A percentile compares a stretch with the other conserved stretches of the same genome.
Conservation (phyloP, 64 coral and sea anemone genomes). For the Cladopsammia gracilis region DNA sequence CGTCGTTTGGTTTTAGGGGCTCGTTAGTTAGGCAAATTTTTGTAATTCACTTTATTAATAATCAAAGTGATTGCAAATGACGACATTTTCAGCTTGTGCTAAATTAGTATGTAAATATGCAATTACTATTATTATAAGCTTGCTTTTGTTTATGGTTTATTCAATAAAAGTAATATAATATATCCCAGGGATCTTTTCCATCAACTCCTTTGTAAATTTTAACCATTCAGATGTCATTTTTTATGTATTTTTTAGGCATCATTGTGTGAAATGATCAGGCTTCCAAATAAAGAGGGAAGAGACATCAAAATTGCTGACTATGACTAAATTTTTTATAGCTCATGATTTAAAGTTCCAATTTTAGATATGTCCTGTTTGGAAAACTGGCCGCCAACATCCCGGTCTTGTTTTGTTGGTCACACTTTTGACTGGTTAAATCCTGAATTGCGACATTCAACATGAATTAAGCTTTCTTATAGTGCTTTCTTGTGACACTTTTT, state of each 20-base stretch:
- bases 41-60: constrained; percentile 19
- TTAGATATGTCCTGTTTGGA: too few relatives aligned
- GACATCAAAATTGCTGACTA: background rate
- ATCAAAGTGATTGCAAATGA: constrained; percentile 7
- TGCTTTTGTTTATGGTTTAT: constrained; percentile 36
- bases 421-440: too few relatives aligned
- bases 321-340: background rate
- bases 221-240: background rate
- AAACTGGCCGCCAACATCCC: too few relatives aligned
- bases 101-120: constrained; percentile 39
- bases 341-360: too few relatives aligned
- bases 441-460: too few relatives aligned
- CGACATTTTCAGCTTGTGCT: constrained; percentile 26
- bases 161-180: constrained; percentile 17
- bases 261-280: background rate
- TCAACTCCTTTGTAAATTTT: background rate
- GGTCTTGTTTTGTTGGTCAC: too few relatives aligned
- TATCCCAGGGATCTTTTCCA: background rate
- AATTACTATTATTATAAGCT: constrained; percentile 19
- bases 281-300: background rate
- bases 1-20: background rate
- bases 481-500: too few relatives aligned
- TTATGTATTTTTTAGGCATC: background rate
- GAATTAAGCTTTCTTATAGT: too few relatives aligned
- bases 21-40: background rate